Conservation (phyloP, 2,797 vertebrate species). For the Sparidentex hasta region DNA sequence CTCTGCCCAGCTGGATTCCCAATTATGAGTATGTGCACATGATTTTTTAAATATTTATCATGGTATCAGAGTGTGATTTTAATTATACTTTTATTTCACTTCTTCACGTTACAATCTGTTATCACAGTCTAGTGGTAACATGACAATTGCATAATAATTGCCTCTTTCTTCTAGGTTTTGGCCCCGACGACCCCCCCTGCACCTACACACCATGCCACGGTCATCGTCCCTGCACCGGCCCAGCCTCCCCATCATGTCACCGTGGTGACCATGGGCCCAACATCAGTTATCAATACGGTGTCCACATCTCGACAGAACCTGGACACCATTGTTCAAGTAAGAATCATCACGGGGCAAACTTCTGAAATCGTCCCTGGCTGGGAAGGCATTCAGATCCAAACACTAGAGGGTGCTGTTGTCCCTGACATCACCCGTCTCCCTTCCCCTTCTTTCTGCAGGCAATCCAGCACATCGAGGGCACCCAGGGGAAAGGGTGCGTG, state of each 20-base stretch:
- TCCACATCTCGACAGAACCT: conserved; percentile 98
- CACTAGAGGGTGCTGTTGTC: conserved; percentile 65
- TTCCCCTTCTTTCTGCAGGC: conserved; percentile 82
- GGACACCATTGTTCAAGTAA: conserved; percentile 99
- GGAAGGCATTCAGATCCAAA: neutral
- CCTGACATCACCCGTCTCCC: neutral
- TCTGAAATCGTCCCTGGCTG: neutral
- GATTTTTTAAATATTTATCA: neutral
- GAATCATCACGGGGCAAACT: neutral
- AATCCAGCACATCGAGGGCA: conserved; percentile 99
- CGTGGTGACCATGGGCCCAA: conserved; percentile 96
- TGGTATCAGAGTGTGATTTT: neutral
- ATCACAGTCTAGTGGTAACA: neutral
- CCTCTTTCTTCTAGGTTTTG: conserved; percentile 85
- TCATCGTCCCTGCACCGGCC: conserved; percentile 95
- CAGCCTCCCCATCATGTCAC: conserved; percentile 94
- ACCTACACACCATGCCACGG: conserved; percentile 97
- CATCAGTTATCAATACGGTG: conserved; percentile 96
- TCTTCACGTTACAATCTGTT: neutral
- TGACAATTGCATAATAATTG: neutral
- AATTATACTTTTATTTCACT: neutral
- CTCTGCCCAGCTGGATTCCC: neutral
- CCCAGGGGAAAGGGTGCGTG: conserved; percentile 88
- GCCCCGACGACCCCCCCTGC: conserved; percentile 89
- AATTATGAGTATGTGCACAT: neutral